A percentile compares a stretch with the other conserved stretches of the same genome.
Conservation (phyloP, 2,797 vertebrate species). For the Sebastes nivosus region DNA sequence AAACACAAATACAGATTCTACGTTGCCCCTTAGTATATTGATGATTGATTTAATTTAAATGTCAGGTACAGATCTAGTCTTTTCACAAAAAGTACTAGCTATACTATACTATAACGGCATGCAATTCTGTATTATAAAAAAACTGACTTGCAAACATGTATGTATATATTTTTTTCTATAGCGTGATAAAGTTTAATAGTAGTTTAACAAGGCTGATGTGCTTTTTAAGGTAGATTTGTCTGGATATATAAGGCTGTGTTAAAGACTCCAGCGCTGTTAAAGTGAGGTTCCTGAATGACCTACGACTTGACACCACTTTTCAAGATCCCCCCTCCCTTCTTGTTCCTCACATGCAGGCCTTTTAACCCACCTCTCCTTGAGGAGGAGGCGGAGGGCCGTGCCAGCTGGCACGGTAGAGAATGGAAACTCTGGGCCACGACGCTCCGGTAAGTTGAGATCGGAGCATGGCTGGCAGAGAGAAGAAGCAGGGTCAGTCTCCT, state of each 20-base stretch:
- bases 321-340: slow-evolving; percentile 14
- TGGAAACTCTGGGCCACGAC: slow-evolving; percentile 44
- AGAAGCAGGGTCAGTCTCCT: slow-evolving; percentile 23
- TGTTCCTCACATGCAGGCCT: slow-evolving; percentile 67
- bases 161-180: too few species aligned
- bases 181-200: background rate
- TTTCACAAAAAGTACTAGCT: background rate
- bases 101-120: background rate
- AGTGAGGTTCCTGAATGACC: background rate
- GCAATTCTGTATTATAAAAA: too few species aligned
- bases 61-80: too few species aligned
- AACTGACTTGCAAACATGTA: background rate
- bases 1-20: background rate
- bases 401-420: slow-evolving; percentile 60
- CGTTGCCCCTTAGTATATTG: background rate
- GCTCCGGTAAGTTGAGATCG: slow-evolving; percentile 61
- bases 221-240: background rate
- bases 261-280: background rate
- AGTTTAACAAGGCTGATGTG: background rate
- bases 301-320: background rate
- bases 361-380: slow-evolving; percentile 71
- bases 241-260: background rate
- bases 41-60: background rate
- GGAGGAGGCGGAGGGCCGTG: slow-evolving; percentile 63
- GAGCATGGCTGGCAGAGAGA: slow-evolving; percentile 55